These are phyloP conservation scores for Hypomecis atomaria DNA, from an alignment of 2,888 invertebrate genomes.

Conservation along the genomic window DNA sequence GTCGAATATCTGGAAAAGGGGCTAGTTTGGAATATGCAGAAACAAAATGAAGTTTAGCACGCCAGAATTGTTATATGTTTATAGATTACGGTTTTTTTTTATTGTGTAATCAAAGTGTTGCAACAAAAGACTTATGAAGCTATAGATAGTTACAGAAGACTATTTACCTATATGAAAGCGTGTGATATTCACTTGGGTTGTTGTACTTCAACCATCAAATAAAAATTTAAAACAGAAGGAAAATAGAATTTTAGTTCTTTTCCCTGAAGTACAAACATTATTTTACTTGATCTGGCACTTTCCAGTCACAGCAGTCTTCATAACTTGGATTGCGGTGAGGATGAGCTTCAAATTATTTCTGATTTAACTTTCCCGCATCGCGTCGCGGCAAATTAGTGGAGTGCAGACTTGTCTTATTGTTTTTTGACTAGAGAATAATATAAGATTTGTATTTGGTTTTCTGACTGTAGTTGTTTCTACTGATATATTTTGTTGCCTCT, in stretches of 20 bases:
- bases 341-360: slow-evolving; percentile 53
- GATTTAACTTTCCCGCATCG: slow-evolving; percentile 52
- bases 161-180: too few relatives aligned
- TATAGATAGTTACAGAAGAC: too few relatives aligned
- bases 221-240: too few relatives aligned
- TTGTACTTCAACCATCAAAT: too few relatives aligned
- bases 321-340: slow-evolving; percentile 59
- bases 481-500: too few relatives aligned
- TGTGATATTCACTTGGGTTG: too few relatives aligned
- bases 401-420: slow-evolving; percentile 36
- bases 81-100: too few relatives aligned
- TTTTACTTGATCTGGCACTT: slow-evolving; percentile 29
- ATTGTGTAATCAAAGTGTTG: too few relatives aligned
- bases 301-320: slow-evolving; percentile 33
- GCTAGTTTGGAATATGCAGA: slow-evolving; percentile 36
- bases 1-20: slow-evolving; percentile 55
- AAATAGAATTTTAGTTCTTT: too few relatives aligned
- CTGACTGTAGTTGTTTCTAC: background rate
- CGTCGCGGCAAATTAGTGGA: slow-evolving; percentile 40
- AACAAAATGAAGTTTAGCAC: slow-evolving; percentile 30
- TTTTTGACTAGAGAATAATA: slow-evolving; percentile 25
- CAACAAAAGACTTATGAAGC: too few relatives aligned
- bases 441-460: slow-evolving; percentile 6
- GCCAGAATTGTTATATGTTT: too few relatives aligned
- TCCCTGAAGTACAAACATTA: background rate